Evolutionary conservation across 2,113 vertebrate species (phyloP).

Genomic region (Gracilinanus agilis): DNA sequence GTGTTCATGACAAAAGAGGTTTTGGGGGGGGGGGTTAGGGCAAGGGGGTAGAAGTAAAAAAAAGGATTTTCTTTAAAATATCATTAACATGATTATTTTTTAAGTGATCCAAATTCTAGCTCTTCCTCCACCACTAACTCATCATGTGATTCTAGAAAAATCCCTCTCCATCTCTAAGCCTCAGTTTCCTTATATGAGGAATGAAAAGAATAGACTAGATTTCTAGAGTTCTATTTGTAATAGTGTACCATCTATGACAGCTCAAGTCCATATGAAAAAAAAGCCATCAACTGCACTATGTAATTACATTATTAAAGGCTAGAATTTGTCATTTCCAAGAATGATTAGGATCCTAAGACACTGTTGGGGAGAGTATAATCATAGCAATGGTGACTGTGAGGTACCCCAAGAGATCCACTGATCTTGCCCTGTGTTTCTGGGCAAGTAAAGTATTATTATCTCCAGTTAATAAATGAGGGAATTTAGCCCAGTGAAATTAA

Average conservation of each 20-base stretch:
- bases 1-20: background rate
- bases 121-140: background rate
- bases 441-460: background rate
- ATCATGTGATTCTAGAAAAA: background rate
- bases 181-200: background rate
- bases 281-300: background rate
- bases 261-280: background rate
- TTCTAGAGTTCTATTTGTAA: background rate
- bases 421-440: too few species aligned
- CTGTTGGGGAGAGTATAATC: background rate
- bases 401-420: background rate
- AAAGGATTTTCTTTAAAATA: background rate
- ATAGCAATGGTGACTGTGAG: background rate
- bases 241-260: background rate
- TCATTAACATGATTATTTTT: background rate
- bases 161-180: background rate
- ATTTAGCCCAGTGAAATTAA: background rate
- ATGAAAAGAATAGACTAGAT: background rate
- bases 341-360: background rate
- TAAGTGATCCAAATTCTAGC: background rate
- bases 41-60: background rate
- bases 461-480: background rate
- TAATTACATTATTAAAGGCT: background rate
- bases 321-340: background rate
- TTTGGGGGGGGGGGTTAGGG: background rate